phyloP scores from a whole-genome alignment of 2,113 vertebrate genomes.

The Zosterops hypoxanthus region DNA sequence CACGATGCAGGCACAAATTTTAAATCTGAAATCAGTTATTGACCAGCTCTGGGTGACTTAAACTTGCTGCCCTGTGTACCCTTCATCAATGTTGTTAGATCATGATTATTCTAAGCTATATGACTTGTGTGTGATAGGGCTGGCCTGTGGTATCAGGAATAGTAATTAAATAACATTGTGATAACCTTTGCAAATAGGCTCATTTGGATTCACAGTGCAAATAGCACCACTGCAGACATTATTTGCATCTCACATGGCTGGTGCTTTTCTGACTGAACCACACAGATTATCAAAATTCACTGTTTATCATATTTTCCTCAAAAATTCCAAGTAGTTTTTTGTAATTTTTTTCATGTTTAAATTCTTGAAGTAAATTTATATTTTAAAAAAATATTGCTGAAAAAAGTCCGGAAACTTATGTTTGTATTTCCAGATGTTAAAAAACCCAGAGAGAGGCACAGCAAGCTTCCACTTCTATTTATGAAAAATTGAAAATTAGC shows the following conservation, averaged over 20 bases:
- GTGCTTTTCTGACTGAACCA: background rate
- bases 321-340: background rate
- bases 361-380: background rate
- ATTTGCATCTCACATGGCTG: background rate
- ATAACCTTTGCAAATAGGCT: background rate
- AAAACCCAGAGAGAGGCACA: background rate
- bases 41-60: background rate
- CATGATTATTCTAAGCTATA: background rate
- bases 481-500: background rate
- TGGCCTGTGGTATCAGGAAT: background rate
- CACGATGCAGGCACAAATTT: background rate
- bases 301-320: background rate
- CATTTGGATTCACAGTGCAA: background rate
- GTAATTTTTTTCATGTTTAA: background rate
- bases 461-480: background rate
- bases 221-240: background rate
- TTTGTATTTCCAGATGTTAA: background rate
- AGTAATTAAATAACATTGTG: background rate
- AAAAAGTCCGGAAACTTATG: background rate
- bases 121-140: background rate
- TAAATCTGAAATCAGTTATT: background rate
- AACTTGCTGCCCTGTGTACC: background rate
- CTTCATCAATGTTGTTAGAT: background rate
- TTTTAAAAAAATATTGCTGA: background rate
- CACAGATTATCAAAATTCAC: background rate